phyloP scores from a whole-genome alignment of 2,113 vertebrate species.

The Neogale vison region DNA sequence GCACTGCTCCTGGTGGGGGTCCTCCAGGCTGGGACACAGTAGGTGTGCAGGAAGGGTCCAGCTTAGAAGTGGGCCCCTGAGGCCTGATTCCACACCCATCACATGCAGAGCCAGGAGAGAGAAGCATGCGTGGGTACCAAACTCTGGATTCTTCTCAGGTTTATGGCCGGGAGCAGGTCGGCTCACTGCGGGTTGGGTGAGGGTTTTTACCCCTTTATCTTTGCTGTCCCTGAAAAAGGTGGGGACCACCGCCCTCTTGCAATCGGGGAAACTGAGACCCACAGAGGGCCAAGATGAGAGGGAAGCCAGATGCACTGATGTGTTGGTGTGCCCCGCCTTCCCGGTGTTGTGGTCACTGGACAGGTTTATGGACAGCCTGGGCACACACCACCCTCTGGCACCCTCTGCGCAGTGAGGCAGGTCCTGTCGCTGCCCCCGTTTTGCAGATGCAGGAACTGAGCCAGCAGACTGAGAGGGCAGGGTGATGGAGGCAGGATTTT shows the following conservation, averaged over 20 bases:
- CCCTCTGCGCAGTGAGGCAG: background rate
- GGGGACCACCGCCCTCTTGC: background rate
- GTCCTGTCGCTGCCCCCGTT: background rate
- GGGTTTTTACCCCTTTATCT: background rate
- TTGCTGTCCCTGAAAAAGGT: background rate
- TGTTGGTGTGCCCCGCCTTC: rapidly evolving
- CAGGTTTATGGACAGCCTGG: rapidly evolving
- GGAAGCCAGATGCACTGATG: too few species aligned
- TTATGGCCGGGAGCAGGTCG: background rate
- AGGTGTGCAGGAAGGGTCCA: background rate
- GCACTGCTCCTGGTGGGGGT: background rate
- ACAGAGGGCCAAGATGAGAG: background rate
- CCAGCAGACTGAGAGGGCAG: background rate
- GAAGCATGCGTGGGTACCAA: rapidly evolving
- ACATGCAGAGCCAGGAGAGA: background rate
- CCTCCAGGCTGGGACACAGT: background rate
- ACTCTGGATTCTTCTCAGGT: background rate
- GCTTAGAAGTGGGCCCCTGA: background rate
- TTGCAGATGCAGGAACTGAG: background rate
- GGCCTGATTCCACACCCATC: background rate
- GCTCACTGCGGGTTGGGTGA: background rate
- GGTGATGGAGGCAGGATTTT: background rate
- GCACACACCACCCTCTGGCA: background rate
- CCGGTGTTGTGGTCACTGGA: rapidly evolving
- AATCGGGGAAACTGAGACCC: background rate